A percentile compares a stretch with the other conserved stretches of the same genome.
Evolutionary conservation across 1,140 invertebrate genomes (phyloP).

Genomic region (Megalopta genalis): DNA sequence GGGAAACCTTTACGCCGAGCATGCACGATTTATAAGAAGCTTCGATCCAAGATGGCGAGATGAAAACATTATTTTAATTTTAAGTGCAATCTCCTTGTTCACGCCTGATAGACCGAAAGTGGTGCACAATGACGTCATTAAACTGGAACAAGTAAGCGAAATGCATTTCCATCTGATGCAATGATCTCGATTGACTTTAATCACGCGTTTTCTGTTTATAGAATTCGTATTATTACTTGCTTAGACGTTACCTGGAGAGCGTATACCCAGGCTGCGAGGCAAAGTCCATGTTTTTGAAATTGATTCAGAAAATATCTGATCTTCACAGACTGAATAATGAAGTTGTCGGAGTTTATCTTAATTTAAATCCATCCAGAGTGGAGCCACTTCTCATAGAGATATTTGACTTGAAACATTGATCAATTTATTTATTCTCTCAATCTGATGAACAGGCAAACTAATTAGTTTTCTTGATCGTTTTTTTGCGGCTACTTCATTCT

Average conservation of each 20-base stretch:
- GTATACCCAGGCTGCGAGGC: constrained; percentile 91
- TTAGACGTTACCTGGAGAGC: constrained; percentile 92
- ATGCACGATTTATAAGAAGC: constrained; percentile 89
- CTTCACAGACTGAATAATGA: constrained; percentile 92
- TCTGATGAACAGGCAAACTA: neutral
- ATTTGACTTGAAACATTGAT: constrained; percentile 89
- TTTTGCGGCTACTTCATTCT: neutral
- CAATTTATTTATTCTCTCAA: constrained; percentile 6
- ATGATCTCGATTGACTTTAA: constrained; percentile 11
- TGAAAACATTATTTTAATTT: constrained; percentile 93
- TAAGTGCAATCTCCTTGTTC: constrained; percentile 94
- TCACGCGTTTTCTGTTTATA: constrained; percentile 71
- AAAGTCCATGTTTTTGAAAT: constrained; percentile 89
- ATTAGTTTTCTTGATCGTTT: neutral
- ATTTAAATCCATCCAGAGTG: constrained; percentile 93
- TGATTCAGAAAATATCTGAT: constrained; percentile 93
- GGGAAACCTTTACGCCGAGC: constrained; percentile 91
- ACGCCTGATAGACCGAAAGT: constrained; percentile 90
- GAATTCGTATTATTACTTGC: constrained; percentile 94
- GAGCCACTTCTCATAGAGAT: constrained; percentile 96
- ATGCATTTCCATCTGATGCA: neutral
- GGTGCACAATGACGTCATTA: constrained; percentile 91
- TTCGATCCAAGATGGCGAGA: constrained; percentile 92
- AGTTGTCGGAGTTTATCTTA: constrained; percentile 92
- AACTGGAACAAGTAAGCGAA: constrained; percentile 88